A percentile compares a stretch with the other conserved stretches of the same genome.
phyloP scores from a whole-genome alignment of 1,140 invertebrate genomes.

The Oscheius sp. region DNA sequence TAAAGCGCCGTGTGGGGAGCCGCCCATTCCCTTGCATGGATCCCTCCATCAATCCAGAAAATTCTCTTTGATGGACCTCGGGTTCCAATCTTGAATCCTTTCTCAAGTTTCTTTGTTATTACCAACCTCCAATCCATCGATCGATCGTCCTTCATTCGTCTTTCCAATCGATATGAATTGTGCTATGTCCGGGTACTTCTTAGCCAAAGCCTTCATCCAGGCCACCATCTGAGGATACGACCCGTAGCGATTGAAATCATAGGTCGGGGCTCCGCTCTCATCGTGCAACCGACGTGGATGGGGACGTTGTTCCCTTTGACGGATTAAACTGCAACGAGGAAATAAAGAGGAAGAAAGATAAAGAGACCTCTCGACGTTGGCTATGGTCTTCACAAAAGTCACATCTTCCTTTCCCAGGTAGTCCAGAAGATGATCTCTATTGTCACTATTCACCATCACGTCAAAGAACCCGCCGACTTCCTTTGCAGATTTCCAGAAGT shows the following conservation, averaged over 20 bases:
- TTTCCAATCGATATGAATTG: constrained; percentile 58
- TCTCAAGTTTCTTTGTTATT: constrained; percentile 11
- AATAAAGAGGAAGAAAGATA: constrained; percentile 26
- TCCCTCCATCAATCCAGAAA: constrained; percentile 59
- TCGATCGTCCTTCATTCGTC: constrained; percentile 54
- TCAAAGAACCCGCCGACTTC: constrained; percentile 33
- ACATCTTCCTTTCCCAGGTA: constrained; percentile 20
- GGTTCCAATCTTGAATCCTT: constrained; percentile 52
- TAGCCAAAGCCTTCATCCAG: constrained; percentile 53
- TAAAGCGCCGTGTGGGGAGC: constrained; percentile 59
- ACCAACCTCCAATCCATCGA: constrained; percentile 58
- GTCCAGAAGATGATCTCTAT: background rate
- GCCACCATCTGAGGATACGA: constrained; percentile 53
- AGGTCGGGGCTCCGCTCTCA: constrained; percentile 21
- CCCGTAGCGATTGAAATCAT: constrained; percentile 45
- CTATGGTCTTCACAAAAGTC: constrained; percentile 39
- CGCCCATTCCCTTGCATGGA: constrained; percentile 58
- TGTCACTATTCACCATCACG: constrained; percentile 25
- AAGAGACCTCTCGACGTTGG: constrained; percentile 53
- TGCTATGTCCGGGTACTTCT: constrained; percentile 51
- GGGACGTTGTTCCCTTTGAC: constrained; percentile 27
- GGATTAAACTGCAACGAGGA: constrained; percentile 48
- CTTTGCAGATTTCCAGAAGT: constrained; percentile 56
- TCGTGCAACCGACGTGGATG: constrained; percentile 26
- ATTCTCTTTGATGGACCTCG: constrained; percentile 47